A percentile compares a stretch with the other conserved stretches of the same genome.
Conservation (phyloP, 2,113 vertebrate species). For the Seriola aureovittata region DNA sequence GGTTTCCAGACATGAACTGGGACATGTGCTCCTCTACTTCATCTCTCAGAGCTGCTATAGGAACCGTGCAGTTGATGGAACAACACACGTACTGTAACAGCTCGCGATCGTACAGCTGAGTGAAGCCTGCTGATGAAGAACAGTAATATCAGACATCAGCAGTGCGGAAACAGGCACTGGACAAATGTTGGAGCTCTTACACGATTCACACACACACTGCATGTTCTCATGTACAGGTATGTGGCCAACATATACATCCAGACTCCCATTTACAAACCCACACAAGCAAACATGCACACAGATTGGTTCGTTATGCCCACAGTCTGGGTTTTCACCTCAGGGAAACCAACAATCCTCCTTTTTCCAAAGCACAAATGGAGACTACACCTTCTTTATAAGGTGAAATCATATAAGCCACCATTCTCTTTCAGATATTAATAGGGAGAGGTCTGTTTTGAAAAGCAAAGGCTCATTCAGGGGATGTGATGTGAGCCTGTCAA, state of each 20-base stretch:
- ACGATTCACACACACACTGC: not conserved
- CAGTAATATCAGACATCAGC: slow-evolving; percentile 1
- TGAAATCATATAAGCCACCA: not conserved
- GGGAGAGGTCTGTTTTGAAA: slow-evolving; percentile 8
- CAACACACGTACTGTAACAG: slow-evolving; percentile 52
- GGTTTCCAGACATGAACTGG: slow-evolving; percentile 60
- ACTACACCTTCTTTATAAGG: not conserved
- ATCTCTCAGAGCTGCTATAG: slow-evolving; percentile 52
- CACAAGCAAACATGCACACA: not conserved
- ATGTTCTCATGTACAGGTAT: not conserved
- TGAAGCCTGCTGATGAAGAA: slow-evolving; percentile 3
- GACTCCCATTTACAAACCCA: not conserved
- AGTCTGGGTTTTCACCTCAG: not conserved
- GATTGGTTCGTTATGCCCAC: not conserved
- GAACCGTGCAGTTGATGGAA: slow-evolving; percentile 41
- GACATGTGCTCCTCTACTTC: slow-evolving; percentile 29
- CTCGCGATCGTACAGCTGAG: slow-evolving; percentile 17
- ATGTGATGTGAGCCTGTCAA: not conserved
- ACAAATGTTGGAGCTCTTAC: not conserved
- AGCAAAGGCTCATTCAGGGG: slow-evolving; percentile 17
- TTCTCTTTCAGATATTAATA: not conserved
- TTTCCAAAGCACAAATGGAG: not conserved
- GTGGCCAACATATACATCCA: not conserved
- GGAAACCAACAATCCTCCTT: not conserved
- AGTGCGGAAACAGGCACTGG: not conserved